phyloP scores from a whole-genome alignment of 2,888 invertebrate genomes.

The Acheta domesticus region DNA sequence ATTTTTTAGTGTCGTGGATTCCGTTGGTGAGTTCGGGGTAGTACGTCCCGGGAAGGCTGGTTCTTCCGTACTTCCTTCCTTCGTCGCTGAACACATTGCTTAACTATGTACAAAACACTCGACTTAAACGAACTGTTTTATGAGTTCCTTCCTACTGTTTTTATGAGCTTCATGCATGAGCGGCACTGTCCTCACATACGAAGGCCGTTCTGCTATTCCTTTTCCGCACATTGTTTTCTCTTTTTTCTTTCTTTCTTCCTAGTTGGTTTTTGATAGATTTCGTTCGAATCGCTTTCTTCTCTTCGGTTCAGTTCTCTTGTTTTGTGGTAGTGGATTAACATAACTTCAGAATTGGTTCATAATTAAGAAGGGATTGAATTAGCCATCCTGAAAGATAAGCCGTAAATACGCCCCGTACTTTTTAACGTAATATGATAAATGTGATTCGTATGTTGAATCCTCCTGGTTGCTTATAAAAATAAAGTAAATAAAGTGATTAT shows the following conservation, averaged over 20 bases:
- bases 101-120: not conserved
- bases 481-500: too few species aligned
- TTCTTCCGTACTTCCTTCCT: not conserved
- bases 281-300: too few species aligned
- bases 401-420: too few species aligned
- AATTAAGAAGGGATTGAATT: too few species aligned
- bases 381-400: too few species aligned
- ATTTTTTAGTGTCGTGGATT: not conserved
- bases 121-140: not conserved
- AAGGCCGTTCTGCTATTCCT: not conserved
- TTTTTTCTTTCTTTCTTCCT: not conserved
- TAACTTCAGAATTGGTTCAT: too few species aligned
- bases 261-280: not conserved
- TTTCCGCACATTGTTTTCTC: not conserved
- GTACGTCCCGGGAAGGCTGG: too few species aligned
- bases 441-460: too few species aligned
- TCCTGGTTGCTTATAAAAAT: too few species aligned
- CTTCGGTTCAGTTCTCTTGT: too few species aligned
- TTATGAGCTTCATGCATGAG: not conserved
- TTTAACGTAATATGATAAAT: too few species aligned
- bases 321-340: too few species aligned
- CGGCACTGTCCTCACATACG: not conserved
- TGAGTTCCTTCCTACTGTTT: not conserved
- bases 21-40: not conserved
- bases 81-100: not conserved